Conservation (phyloP, 2,113 vertebrate genomes). For the Saccopteryx leptura region DNA sequence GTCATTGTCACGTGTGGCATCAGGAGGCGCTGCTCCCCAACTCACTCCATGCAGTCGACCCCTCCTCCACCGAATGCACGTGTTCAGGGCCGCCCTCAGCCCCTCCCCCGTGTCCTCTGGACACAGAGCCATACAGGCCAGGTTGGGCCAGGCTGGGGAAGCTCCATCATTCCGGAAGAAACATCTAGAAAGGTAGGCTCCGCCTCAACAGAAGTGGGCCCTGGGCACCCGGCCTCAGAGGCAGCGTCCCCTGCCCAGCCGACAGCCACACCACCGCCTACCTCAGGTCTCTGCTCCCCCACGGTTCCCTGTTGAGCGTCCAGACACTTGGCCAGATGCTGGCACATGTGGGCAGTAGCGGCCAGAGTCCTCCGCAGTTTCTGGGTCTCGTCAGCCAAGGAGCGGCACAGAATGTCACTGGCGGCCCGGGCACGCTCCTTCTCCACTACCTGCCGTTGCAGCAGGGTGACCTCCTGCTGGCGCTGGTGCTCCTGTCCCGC, state of each 20-base stretch:
- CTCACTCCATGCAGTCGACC: background rate
- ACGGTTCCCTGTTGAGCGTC: conserved; percentile 83
- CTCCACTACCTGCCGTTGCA: conserved; percentile 89
- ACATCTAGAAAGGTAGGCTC: accelerated
- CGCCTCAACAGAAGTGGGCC: background rate
- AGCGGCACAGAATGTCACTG: conserved; percentile 91
- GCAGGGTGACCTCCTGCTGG: conserved; percentile 90
- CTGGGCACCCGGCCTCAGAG: accelerated
- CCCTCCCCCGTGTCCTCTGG: accelerated
- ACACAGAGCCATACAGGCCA: background rate
- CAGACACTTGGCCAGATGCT: conserved; percentile 92
- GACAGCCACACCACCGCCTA: conserved; percentile 62
- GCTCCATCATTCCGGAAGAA: background rate
- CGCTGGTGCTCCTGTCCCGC: conserved; percentile 88
- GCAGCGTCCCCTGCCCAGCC: accelerated
- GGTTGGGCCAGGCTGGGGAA: background rate
- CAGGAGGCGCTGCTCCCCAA: accelerated
- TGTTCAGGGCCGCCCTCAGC: background rate
- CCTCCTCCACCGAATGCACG: accelerated
- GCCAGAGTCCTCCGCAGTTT: conserved; percentile 93
- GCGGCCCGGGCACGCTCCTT: conserved; percentile 90
- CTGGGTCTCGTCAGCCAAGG: conserved; percentile 92
- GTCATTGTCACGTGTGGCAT: accelerated
- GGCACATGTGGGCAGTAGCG: conserved; percentile 94
- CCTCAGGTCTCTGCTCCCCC: conserved; percentile 86